Percentiles rank a stretch among this genome's conserved stretches.
Evolutionary conservation across 2,888 invertebrate species (phyloP).

Genomic region (Diplolepis rosae): DNA sequence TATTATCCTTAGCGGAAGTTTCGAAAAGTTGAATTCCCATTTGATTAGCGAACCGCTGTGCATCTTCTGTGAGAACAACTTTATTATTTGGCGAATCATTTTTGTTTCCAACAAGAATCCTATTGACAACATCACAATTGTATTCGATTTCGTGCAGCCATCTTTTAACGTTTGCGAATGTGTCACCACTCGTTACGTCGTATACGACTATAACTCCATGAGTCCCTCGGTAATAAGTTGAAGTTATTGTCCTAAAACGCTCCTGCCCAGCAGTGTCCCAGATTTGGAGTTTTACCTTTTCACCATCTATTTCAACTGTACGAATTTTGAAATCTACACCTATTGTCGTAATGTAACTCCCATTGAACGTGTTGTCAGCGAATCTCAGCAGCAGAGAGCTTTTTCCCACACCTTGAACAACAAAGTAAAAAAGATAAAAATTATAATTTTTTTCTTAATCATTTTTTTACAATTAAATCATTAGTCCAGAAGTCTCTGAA

Average conservation of each 20-base stretch:
- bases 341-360: conserved; percentile 98
- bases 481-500: too few species aligned
- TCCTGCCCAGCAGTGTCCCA: conserved; percentile 99
- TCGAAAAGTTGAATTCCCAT: conserved; percentile 98
- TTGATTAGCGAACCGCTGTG: conserved; percentile 96
- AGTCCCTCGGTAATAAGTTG: conserved; percentile 98
- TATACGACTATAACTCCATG: conserved; percentile 99
- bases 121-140: conserved; percentile 99
- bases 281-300: conserved; percentile 94
- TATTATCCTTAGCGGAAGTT: conserved; percentile 99
- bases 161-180: conserved; percentile 98
- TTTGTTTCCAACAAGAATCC: conserved; percentile 98
- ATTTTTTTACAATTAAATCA: too few species aligned
- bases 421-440: neutral
- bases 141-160: conserved; percentile 99
- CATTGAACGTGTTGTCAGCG: conserved; percentile 98
- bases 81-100: conserved; percentile 95
- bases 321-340: conserved; percentile 99
- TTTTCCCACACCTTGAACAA: conserved; percentile 92
- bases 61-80: conserved; percentile 97
- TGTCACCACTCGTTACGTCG: conserved; percentile 98
- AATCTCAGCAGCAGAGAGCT: conserved; percentile 97
- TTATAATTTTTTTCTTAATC: too few species aligned
- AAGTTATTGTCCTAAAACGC: conserved; percentile 97
- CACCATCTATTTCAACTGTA: conserved; percentile 93